Conservation (phyloP, 1,140 invertebrate species). For the Drosophila seguyi region DNA sequence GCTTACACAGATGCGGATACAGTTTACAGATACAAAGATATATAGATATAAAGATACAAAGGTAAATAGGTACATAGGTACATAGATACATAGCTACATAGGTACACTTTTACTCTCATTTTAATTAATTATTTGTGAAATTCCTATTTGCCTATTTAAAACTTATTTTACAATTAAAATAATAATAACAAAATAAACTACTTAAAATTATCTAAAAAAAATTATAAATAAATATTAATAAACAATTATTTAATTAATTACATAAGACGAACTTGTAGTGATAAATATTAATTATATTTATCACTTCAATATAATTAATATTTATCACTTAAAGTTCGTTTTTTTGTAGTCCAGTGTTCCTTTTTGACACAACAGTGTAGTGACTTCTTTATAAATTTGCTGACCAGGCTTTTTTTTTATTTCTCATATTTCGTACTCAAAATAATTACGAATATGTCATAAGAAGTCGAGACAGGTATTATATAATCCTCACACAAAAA, state of each 20-base stretch:
- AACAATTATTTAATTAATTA: too few relatives aligned
- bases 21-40: slow-evolving; percentile 4
- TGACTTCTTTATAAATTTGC: slow-evolving; percentile 6
- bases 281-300: neutral
- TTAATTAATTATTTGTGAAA: neutral
- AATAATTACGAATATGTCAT: slow-evolving; percentile 9
- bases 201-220: neutral
- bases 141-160: neutral
- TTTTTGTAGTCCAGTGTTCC: neutral
- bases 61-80: neutral
- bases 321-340: neutral
- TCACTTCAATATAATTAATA: too few relatives aligned
- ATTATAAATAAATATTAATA: neutral
- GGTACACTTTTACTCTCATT: neutral
- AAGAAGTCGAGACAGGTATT: neutral
- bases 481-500: neutral
- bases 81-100: neutral
- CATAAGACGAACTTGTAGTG: too few relatives aligned
- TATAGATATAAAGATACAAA: neutral
- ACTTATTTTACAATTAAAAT: neutral
- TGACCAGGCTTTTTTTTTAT: neutral
- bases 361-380: neutral
- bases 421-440: slow-evolving; percentile 3
- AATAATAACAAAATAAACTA: neutral
- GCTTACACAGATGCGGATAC: neutral